Conservation (phyloP, 2,888 invertebrate species). For the Pachymerium ferrugineum region DNA sequence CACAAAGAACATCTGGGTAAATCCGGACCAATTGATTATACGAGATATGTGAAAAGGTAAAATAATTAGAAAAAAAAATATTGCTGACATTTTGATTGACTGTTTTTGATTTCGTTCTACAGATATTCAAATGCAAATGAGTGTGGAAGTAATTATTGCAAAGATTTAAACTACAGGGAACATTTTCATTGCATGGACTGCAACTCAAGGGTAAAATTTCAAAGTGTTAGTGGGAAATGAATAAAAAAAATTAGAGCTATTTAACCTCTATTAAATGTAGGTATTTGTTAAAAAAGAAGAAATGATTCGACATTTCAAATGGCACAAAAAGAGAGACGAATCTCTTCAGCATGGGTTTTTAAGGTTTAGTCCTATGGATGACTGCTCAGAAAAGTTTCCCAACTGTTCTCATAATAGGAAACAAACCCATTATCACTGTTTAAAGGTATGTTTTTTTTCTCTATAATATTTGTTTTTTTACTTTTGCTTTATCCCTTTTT, state of each 20-base stretch:
- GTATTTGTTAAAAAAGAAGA: constrained; percentile 98
- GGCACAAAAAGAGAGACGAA: constrained; percentile 98
- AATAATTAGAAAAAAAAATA: background rate
- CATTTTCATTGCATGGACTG: constrained; percentile 90
- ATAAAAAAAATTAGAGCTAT: constrained; percentile 29
- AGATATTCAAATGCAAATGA: constrained; percentile 69
- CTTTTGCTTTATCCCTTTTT: constrained; percentile 11
- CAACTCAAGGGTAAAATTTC: constrained; percentile 54
- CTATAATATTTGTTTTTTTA: background rate
- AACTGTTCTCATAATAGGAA: constrained; percentile 83
- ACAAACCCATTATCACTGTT: constrained; percentile 95
- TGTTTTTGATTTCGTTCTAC: constrained; percentile 10
- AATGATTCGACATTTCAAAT: constrained; percentile 97
- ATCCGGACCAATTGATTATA: constrained; percentile 65
- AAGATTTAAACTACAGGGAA: constrained; percentile 82
- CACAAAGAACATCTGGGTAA: constrained; percentile 37
- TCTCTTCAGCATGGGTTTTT: constrained; percentile 92
- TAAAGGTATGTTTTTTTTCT: constrained; percentile 58
- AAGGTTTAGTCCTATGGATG: constrained; percentile 88
- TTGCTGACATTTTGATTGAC: background rate
- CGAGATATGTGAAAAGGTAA: constrained; percentile 74
- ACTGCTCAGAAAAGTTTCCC: constrained; percentile 79
- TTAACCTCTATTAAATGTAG: constrained; percentile 39
- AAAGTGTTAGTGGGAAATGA: constrained; percentile 27
- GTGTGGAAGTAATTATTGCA: constrained; percentile 78